Conservation (phyloP, 2,888 invertebrate species). For the Chesias legatella region DNA sequence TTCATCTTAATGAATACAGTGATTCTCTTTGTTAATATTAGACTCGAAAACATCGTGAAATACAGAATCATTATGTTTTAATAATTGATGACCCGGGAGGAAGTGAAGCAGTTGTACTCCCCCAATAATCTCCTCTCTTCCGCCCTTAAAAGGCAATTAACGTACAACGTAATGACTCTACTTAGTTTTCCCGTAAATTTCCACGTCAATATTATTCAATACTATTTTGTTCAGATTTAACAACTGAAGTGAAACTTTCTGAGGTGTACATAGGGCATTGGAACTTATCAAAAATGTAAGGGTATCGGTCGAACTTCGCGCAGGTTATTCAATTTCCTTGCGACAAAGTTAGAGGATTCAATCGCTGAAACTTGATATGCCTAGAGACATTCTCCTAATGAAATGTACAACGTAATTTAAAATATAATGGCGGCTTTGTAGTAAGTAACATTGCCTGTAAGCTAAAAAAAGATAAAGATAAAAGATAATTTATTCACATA, state of each 20-base stretch:
- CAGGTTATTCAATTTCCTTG: constrained; percentile 23
- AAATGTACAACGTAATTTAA: background rate
- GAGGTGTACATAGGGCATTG: constrained; percentile 18
- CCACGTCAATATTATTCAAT: constrained; percentile 21
- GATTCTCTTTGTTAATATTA: constrained; percentile 5
- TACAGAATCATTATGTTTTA: constrained; percentile 20
- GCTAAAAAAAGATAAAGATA: no score
- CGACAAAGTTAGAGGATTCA: constrained; percentile 19
- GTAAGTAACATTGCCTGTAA: no score
- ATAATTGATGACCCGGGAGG: constrained; percentile 29
- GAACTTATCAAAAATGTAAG: constrained; percentile 26
- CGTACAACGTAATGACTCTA: constrained; percentile 29
- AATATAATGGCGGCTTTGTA: no score
- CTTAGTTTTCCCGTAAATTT: constrained; percentile 28
- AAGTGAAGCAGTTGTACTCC: constrained; percentile 28
- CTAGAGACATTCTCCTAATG: background rate
- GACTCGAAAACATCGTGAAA: constrained; percentile 1
- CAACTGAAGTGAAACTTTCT: constrained; percentile 20
- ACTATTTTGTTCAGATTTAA: constrained; percentile 13
- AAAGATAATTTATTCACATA: no score
- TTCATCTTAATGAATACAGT: no score
- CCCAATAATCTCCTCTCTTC: constrained; percentile 41
- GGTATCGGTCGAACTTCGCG: constrained; percentile 22
- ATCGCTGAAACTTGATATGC: constrained; percentile 14
- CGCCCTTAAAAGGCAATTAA: constrained; percentile 38